Base-by-base conservation (phyloP, 2,113 vertebrate genomes). In the Passer domesticus region DNA sequence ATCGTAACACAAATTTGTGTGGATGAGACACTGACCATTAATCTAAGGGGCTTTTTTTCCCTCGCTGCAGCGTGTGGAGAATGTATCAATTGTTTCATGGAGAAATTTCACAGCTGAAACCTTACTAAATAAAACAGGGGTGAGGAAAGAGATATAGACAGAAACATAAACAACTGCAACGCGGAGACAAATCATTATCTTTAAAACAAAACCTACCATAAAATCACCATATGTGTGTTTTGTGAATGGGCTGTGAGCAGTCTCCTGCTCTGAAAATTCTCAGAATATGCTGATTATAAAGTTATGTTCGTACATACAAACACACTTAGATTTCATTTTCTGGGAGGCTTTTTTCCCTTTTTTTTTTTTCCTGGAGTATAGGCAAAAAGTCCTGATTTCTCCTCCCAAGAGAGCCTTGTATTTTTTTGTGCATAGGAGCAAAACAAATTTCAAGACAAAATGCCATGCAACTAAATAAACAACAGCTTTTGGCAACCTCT, bases 1-100 rank as follows among this genome's bases (percentile, higher is more conserved):
- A 97, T 98, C 97, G 96, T 97, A 97, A 98, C 98, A 98, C 97
- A 97, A 97, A 97, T 97, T 97, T 98, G 97, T 91, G 75, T 97
- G 96, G 96, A 97, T 90, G 96, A 97, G 97, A 98, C 97, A 97
- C 96, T 98, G 97, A 98, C 98, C 97, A 98, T 98, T 98, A 98
- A 98, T 98, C 97, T 98, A 96, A 94, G 93, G 91, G 90, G 95
- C 74, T 90, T 95, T 97, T 96, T 95, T 92, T 79, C 77, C 85
- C 90, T 91, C 81, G 6, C 90, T 59, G 74, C 93, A 55, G 96
- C 93, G 55, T 96, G 96, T 94, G 50, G 97, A 97, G 97, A 97
- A 97, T 98, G 96, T 98, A 98, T 97, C 96, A 97, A 94, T 97
- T 97, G 96, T 97, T 98, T 97, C 90, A 80, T 9, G 87, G 96